A percentile compares a stretch with the other conserved stretches of the same genome.
phyloP scores from a whole-genome alignment of 2,113 vertebrate genomes.

The Bambusicola thoracicus region DNA sequence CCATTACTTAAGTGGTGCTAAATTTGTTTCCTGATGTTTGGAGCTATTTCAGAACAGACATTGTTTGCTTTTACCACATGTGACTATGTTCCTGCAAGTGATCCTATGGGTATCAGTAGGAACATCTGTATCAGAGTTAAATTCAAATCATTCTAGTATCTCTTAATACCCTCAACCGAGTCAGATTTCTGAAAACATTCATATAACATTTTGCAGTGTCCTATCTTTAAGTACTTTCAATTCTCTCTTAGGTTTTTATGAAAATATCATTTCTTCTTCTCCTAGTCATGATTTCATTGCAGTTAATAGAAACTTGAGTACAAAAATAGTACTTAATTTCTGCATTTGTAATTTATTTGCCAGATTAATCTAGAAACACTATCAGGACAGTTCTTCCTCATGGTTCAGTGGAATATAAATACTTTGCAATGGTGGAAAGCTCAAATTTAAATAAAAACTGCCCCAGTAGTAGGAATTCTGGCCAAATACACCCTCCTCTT shows the following conservation, averaged over 20 bases:
- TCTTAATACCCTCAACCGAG: neutral
- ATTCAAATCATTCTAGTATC: neutral
- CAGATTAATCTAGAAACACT: neutral
- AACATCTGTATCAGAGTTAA: neutral
- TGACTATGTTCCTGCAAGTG: neutral
- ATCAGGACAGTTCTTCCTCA: neutral
- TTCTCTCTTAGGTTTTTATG: neutral
- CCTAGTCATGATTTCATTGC: neutral
- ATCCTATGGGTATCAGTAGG: neutral
- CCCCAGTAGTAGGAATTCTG: neutral
- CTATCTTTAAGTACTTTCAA: neutral
- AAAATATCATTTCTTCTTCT: neutral
- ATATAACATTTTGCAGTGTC: neutral
- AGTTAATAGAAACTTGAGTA: neutral
- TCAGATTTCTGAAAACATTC: neutral
- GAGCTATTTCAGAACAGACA: constrained; percentile 1
- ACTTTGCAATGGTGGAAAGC: neutral
- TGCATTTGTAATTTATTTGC: neutral
- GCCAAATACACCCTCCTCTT: neutral
- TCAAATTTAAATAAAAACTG: neutral
- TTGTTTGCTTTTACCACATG: neutral
- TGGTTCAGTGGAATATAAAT: neutral
- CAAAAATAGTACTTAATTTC: neutral
- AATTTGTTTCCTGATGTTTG: constrained; percentile 7
- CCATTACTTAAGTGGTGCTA: neutral